Evolutionary conservation across 2,113 vertebrate species (phyloP).

Genomic region (Candoia aspera): DNA sequence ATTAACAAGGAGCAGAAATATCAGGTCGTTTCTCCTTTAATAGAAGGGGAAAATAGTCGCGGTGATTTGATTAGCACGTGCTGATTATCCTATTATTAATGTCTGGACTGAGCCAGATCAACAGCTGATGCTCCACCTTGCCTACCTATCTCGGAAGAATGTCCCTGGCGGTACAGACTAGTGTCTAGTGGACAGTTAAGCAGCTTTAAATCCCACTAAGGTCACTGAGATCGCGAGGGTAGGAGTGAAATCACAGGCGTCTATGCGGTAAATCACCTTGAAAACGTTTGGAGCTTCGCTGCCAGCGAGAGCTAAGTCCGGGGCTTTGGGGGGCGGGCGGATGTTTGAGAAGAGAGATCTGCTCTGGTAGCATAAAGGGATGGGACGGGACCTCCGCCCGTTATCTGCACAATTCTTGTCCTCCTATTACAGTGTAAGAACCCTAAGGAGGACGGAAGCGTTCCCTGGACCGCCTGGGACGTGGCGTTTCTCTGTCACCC

Average conservation of each 20-base stretch:
- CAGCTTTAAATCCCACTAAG: neutral
- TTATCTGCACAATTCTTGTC: neutral
- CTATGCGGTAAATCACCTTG: neutral
- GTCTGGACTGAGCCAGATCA: neutral
- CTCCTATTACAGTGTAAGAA: neutral
- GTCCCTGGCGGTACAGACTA: conserved; percentile 1
- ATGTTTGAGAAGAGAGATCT: neutral
- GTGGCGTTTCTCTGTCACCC: neutral
- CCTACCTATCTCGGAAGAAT: neutral
- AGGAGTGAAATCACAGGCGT: too few relatives aligned
- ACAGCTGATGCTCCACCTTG: neutral
- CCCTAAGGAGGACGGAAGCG: neutral
- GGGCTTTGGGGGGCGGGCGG: neutral
- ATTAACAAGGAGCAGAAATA: neutral
- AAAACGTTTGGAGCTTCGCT: neutral
- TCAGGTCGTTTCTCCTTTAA: neutral
- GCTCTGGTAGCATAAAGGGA: neutral
- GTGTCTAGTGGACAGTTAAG: too few relatives aligned
- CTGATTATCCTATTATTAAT: neutral
- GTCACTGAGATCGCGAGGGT: neutral
- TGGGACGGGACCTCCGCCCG: neutral
- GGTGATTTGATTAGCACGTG: neutral
- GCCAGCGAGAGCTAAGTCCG: too few relatives aligned
- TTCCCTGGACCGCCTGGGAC: neutral
- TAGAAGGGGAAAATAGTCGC: neutral